phyloP scores from a whole-genome alignment of 2,113 vertebrate species.

The Nycticebus coucang region DNA sequence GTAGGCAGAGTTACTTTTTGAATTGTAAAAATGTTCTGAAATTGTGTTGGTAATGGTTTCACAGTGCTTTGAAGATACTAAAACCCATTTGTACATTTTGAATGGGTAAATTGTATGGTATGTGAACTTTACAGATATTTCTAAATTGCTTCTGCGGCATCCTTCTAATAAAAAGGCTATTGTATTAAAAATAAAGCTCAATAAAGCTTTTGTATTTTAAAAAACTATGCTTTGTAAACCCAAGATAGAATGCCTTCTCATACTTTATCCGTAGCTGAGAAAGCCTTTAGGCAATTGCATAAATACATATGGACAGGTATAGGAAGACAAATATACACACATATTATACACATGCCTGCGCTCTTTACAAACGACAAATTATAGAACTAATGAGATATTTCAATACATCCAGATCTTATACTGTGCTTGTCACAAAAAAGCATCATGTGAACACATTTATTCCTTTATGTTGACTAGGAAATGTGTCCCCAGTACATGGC shows the following conservation, averaged over 20 bases:
- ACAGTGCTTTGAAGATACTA: background rate
- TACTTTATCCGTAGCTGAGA: background rate
- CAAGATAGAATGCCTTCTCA: background rate
- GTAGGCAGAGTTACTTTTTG: background rate
- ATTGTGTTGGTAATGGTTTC: background rate
- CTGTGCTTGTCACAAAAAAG: background rate
- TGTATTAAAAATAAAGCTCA: background rate
- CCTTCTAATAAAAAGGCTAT: background rate
- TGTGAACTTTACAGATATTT: background rate
- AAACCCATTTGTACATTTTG: background rate
- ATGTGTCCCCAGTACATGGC: background rate
- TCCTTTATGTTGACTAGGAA: background rate
- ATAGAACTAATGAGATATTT: background rate
- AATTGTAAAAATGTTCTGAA: background rate
- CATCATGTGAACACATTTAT: background rate
- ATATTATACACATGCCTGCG: background rate
- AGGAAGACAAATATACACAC: background rate
- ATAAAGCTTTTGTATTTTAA: background rate
- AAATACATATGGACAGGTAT: background rate
- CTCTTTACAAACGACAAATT: background rate
- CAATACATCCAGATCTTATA: background rate
- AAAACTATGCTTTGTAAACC: background rate
- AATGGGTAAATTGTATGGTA: background rate
- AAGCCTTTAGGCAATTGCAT: background rate
- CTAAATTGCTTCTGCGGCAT: background rate